These are phyloP conservation scores for Nineta flava DNA, from an alignment of 2,888 invertebrate genomes.

Conservation along the genomic window DNA sequence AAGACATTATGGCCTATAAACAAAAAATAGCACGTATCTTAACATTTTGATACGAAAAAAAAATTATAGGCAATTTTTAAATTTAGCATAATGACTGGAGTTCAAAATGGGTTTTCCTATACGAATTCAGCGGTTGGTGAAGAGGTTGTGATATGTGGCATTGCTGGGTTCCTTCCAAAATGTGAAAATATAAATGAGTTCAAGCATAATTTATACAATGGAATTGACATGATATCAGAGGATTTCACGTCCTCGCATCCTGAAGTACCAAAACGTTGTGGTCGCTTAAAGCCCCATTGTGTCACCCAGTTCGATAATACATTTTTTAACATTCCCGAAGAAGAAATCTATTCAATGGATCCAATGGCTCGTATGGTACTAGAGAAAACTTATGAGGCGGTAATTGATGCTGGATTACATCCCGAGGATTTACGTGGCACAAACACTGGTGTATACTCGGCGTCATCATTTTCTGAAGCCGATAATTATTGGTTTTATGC, in stretches of 20 bases:
- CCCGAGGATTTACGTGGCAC: constrained; percentile 53
- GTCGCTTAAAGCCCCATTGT: constrained; percentile 32
- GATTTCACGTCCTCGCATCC: constrained; percentile 32
- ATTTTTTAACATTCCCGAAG: constrained; percentile 59
- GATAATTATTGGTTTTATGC: constrained; percentile 58
- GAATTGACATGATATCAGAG: constrained; percentile 41
- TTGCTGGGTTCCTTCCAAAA: constrained; percentile 46
- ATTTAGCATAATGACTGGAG: constrained; percentile 19
- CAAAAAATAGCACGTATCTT: too few relatives aligned
- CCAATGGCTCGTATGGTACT: constrained; percentile 39
- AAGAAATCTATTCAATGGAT: constrained; percentile 41
- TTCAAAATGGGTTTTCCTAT: neutral
- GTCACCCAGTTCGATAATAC: constrained; percentile 60
- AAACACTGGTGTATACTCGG: constrained; percentile 66
- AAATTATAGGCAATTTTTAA: too few relatives aligned
- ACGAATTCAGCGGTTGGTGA: constrained; percentile 26
- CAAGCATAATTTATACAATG: constrained; percentile 27
- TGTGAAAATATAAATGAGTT: constrained; percentile 42
- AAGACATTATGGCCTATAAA: too few relatives aligned
- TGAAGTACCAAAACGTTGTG: constrained; percentile 48
- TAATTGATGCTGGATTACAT: constrained; percentile 46
- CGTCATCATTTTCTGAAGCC: constrained; percentile 60
- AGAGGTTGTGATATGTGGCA: constrained; percentile 39
- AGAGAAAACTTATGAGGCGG: constrained; percentile 40
- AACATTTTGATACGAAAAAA: too few relatives aligned